Conservation (phyloP, 2,888 invertebrate genomes). For the Melikaiella ostensackeni region DNA sequence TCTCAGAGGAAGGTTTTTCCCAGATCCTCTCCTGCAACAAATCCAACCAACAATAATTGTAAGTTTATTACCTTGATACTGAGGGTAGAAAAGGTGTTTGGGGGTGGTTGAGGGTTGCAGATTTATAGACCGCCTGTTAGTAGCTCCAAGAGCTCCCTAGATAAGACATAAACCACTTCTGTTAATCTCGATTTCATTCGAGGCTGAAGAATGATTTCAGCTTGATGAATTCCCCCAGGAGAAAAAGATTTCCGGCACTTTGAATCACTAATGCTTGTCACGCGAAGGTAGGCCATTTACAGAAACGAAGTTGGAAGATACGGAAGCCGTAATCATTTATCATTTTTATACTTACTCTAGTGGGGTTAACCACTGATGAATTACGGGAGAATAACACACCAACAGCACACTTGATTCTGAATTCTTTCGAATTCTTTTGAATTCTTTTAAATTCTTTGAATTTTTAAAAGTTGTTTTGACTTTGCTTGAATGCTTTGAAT, state of each 20-base stretch:
- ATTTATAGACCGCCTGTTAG: slow-evolving; percentile 3
- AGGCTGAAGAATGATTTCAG: neutral
- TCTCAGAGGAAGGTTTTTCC: neutral
- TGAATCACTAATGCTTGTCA: slow-evolving; percentile 19
- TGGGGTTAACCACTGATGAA: too few relatives aligned
- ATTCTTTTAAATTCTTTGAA: too few relatives aligned
- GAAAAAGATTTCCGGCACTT: slow-evolving; percentile 15
- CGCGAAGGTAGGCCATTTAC: neutral
- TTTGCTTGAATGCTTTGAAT: too few relatives aligned
- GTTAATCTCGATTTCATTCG: slow-evolving; percentile 1
- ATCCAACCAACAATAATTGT: neutral
- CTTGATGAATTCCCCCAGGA: slow-evolving; percentile 1
- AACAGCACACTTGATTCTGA: too few relatives aligned
- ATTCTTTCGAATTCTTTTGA: too few relatives aligned
- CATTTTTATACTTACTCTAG: too few relatives aligned
- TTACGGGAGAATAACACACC: too few relatives aligned
- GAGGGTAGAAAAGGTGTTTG: neutral
- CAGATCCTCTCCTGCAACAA: neutral
- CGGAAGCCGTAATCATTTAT: too few relatives aligned
- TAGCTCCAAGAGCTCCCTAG: neutral
- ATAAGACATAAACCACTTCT: neutral
- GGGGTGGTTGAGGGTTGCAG: neutral
- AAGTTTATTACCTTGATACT: neutral
- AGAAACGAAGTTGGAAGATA: neutral
- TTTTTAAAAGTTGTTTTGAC: too few relatives aligned